Evolutionary conservation across 2,888 invertebrate genomes (phyloP).

Genomic region (Selenia dentaria): DNA sequence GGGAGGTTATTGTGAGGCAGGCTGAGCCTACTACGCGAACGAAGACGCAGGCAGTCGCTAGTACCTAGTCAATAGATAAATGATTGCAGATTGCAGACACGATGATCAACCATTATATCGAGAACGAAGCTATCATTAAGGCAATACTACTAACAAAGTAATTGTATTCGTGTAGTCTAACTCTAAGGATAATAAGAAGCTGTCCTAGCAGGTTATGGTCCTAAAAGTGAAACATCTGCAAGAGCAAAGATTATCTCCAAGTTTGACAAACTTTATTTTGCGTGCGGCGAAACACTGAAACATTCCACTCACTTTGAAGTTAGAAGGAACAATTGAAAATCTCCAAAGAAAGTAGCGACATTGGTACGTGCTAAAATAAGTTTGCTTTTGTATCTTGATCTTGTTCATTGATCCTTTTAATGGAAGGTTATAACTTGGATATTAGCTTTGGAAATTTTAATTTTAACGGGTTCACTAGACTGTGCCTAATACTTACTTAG

Average conservation of each 20-base stretch:
- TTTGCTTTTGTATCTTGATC: constrained; percentile 13
- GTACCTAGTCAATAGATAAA: too few species aligned
- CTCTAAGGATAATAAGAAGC: too few species aligned
- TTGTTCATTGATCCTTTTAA: constrained; percentile 21
- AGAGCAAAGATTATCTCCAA: constrained; percentile 25
- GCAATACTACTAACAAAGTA: too few species aligned
- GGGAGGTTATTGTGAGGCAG: too few species aligned
- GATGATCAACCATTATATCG: too few species aligned
- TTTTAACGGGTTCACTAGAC: constrained; percentile 15
- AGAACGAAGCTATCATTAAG: too few species aligned
- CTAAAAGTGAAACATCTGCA: constrained; percentile 21
- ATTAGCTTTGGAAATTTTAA: constrained; percentile 11
- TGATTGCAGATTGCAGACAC: too few species aligned
- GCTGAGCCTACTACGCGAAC: too few species aligned
- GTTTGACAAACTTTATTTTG: constrained; percentile 15
- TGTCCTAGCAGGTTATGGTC: too few species aligned
- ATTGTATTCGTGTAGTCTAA: too few species aligned
- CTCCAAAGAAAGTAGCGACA: constrained; percentile 10
- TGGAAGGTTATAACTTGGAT: constrained; percentile 19
- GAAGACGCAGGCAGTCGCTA: too few species aligned
- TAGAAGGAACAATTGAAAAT: constrained; percentile 8
- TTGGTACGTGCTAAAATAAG: constrained; percentile 10
- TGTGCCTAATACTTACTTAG: constrained; percentile 2
- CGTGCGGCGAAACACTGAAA: constrained; percentile 4
- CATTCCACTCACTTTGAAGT: constrained; percentile 1